Percentiles rank a stretch among this genome's conserved stretches.
phyloP scores from a whole-genome alignment of 2,797 vertebrate genomes.

The Pantherophis alleghaniensis region DNA sequence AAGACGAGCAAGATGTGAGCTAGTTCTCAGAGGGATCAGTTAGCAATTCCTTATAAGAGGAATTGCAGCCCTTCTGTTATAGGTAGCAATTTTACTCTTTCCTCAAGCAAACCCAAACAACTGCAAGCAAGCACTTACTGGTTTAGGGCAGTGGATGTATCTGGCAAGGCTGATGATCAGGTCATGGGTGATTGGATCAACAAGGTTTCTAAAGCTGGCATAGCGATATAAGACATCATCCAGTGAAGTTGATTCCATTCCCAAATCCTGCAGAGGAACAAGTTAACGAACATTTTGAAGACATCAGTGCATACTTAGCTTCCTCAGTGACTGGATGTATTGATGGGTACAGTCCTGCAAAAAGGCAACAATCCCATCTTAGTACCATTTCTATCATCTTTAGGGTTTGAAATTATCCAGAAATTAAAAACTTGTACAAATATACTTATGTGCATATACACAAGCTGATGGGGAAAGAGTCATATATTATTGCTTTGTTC shows the following conservation, averaged over 20 bases:
- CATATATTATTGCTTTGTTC: not conserved
- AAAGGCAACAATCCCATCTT: not conserved
- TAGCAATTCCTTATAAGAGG: not conserved
- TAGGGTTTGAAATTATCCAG: not conserved
- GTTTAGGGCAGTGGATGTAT: constrained; percentile 94
- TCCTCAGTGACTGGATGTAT: not conserved
- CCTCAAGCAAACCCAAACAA: not conserved
- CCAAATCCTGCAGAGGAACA: constrained; percentile 82
- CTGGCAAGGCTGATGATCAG: constrained; percentile 96
- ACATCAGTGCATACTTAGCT: not conserved
- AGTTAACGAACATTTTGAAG: not conserved
- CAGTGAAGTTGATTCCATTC: constrained; percentile 97
- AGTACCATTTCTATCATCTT: not conserved
- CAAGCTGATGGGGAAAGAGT: not conserved
- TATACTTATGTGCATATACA: not conserved
- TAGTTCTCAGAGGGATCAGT: not conserved
- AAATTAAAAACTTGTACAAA: not conserved
- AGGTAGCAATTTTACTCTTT: no score
- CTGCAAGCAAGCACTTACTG: constrained; percentile 71
- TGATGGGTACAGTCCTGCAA: not conserved
- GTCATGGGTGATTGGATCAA: constrained; percentile 98
- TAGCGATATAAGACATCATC: constrained; percentile 96
- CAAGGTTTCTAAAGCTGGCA: constrained; percentile 96
- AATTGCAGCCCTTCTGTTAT: not conserved
- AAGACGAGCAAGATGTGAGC: no score